These are phyloP conservation scores for Trimorus sp. DNA, from an alignment of 2,888 invertebrate genomes.

Conservation along the genomic window DNA sequence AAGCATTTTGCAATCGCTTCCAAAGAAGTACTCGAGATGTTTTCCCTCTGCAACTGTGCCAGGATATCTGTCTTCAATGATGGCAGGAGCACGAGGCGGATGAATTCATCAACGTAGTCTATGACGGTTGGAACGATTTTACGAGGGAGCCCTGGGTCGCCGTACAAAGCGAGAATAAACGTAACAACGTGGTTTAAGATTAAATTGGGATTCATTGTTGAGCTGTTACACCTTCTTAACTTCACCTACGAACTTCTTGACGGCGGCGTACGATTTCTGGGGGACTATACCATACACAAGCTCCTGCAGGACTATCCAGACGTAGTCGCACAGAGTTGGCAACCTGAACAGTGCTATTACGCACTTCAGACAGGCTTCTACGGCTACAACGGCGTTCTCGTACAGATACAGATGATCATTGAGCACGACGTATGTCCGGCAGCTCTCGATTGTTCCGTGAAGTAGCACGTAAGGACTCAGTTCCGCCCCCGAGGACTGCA, in stretches of 20 bases:
- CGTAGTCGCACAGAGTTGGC: too few species aligned
- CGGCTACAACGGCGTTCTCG: too few species aligned
- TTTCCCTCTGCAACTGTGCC: constrained; percentile 8
- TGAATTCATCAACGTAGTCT: constrained; percentile 9
- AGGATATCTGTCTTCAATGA: constrained; percentile 12
- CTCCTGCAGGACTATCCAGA: too few species aligned
- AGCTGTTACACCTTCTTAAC: neutral
- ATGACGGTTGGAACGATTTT: constrained; percentile 10
- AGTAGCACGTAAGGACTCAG: too few species aligned
- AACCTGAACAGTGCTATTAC: too few species aligned
- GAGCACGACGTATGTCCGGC: too few species aligned
- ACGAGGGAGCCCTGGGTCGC: constrained; percentile 4
- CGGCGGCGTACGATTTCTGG: too few species aligned
- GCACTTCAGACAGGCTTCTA: too few species aligned
- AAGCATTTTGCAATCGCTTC: constrained; percentile 18
- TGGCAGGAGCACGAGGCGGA: constrained; percentile 1
- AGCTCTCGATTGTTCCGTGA: too few species aligned
- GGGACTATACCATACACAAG: too few species aligned
- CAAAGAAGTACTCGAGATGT: neutral
- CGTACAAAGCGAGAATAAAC: neutral
- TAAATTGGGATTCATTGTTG: neutral
- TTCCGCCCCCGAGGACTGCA: too few species aligned
- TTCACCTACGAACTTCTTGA: neutral
- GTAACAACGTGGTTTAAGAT: neutral
- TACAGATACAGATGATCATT: too few species aligned